Evolutionary conservation across 2,113 vertebrate genomes (phyloP).

Genomic region (Tretioscincus oriximinensis): DNA sequence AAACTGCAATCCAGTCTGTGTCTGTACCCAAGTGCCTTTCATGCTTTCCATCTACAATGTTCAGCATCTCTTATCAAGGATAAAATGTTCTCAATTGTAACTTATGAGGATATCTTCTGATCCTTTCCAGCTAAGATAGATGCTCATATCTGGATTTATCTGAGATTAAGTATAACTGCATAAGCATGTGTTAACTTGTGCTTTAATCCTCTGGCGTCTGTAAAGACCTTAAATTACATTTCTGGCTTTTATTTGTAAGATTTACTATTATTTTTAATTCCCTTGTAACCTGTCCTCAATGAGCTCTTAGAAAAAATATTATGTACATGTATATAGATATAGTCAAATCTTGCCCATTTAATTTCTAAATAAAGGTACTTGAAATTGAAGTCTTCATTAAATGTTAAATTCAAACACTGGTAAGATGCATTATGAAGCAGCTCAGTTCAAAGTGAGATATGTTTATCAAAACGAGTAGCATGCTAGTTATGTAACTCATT

Average conservation of each 20-base stretch:
- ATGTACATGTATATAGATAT: neutral
- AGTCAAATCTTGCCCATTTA: neutral
- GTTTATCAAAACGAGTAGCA: conserved; percentile 1
- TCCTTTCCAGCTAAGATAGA: neutral
- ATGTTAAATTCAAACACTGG: neutral
- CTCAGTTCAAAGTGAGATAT: neutral
- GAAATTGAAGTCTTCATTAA: neutral
- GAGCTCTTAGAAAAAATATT: neutral
- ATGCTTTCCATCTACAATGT: neutral
- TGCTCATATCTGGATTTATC: neutral
- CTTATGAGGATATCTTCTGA: neutral
- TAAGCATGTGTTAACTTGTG: neutral
- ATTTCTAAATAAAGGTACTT: neutral
- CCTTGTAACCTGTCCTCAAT: neutral
- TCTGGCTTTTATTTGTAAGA: neutral
- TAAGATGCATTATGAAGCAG: neutral
- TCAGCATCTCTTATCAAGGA: neutral
- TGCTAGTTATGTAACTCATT: conserved; percentile 12
- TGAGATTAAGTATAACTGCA: neutral
- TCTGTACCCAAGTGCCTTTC: neutral
- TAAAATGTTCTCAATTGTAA: neutral
- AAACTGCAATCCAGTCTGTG: neutral
- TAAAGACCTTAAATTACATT: neutral
- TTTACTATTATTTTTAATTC: neutral
- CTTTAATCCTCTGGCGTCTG: neutral